Evolutionary conservation across 1,140 invertebrate species (phyloP), one percentile per base, ranked within the genome.

Genomic region (Pissodes strobi): DNA sequence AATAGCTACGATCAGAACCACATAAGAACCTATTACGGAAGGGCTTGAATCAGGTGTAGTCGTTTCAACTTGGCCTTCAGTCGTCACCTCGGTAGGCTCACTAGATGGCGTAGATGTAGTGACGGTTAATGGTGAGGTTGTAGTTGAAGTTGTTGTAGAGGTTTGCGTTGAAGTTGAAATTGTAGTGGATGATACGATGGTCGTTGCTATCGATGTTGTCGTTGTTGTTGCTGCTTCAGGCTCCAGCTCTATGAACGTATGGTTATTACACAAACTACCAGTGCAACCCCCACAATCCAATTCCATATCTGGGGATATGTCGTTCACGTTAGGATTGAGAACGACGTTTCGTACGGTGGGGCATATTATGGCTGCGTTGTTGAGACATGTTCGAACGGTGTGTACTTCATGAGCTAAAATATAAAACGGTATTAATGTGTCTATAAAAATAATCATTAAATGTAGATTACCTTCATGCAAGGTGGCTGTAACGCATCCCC

Each of bases 401-500:
- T 52, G 49, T 10, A 52, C 25, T 34, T 52, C 49, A 17, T 52
- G 49, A 19, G 12, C 49, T 52, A 19, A 30, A 52, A 52, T 41
- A 12, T 13, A 13, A 41, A 18, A 18, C 8, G 38, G 13, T 12
- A 27, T 27, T 5, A 27, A 9, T 5, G 9, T 27, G 25, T 27
- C 25, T 27, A 3, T 27, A 5, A 27, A 27, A 27, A 27, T 5
- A 9, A 27, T 27, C 9, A 5, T 27, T n/a, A 39, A 39, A 39
- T 15, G 2, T 39, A 3, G 17, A 19, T 23, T 30, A 57, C 53
- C 53, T 57, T 57, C 53, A 27, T 57, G 53, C 6, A 57, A 15
- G 6, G 53, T 57, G 0, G 38, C 53, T 10, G 53, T 57, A 8
- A 57, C 38, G 19, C 53, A 57, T 15, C 53, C 53, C 53, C 49